Evolutionary conservation across 2,797 vertebrate species (phyloP), one percentile per base, ranked within the genome.

Genomic region (Pelodytes ibericus): DNA sequence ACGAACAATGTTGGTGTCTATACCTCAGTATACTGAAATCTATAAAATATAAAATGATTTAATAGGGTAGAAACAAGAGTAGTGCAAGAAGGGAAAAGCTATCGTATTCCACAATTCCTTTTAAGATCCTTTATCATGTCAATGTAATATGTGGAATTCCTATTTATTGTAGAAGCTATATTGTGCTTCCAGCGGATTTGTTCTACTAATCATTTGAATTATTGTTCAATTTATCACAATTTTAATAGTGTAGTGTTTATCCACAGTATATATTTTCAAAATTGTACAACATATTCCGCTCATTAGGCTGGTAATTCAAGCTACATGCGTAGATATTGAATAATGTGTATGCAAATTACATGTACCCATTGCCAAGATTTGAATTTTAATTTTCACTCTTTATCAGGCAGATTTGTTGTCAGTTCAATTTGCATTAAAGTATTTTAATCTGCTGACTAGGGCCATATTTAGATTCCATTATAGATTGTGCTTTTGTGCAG

Each of bases 301-400:
- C 30, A 67, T 81, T 61, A 77, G 20, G 20, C 73, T 81, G 85
- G 82, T 76, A 82, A 75, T 80, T 72, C 8, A 80, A 82, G 80
- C 56, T 57, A 33, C 71, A 81, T 86, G 70, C 66, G 75, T 81
- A 53, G 30, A 81, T 87, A 90, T 86, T 88, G 81, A 89, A 88
- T 89, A 85, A 86, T 83, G 20, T 39, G 44, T 87, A 87, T 83
- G 65, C 81, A 91, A 88, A 92, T 92, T 80, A 72, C 4, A 77
- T 64, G 68, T n/a, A 87, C 80, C 26, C 76, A 69, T 83, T 91
- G 74, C 86, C 85, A 91, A 86, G 74, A 84, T 83, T 85, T 75
- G 74, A 83, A 83, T 93, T 92, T 93, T 87, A 81, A 89, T 92
- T 92, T 89, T 85, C 84, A n/a, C n/a, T 81, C 30, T 85, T 84